phyloP scores from a whole-genome alignment of 2,888 invertebrate genomes.

The Syrista parreyssii region DNA sequence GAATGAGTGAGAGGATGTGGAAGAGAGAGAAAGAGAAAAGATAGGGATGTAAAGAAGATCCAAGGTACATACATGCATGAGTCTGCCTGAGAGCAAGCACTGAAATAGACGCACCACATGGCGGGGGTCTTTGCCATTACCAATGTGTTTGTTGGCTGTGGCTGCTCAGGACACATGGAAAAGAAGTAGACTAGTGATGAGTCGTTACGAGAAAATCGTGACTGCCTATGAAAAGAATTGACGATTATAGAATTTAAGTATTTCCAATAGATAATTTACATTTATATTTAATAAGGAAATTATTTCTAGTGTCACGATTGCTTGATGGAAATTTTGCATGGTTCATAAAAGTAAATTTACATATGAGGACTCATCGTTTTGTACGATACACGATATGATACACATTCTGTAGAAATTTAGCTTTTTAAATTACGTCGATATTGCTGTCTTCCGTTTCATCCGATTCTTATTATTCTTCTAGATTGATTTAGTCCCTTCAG shows the following conservation, averaged over 20 bases:
- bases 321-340: neutral
- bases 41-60: constrained; percentile 24
- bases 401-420: neutral
- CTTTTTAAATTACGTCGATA: neutral
- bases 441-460: neutral
- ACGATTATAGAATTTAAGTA: neutral
- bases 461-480: neutral
- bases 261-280: neutral
- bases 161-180: constrained; percentile 16
- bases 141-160: neutral
- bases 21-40: neutral
- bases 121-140: constrained; percentile 56
- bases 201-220: constrained; percentile 18
- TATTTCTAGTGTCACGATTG: too few species aligned
- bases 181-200: constrained; percentile 19
- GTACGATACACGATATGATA: neutral
- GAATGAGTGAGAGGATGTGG: neutral
- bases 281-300: neutral
- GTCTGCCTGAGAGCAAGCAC: constrained; percentile 40
- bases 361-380: neutral
- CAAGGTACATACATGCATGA: constrained; percentile 17
- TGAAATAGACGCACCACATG: constrained; percentile 63
- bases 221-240: neutral
- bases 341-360: neutral
- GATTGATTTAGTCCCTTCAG: neutral